phyloP scores from a whole-genome alignment of 2,113 vertebrate species.

The Macrotis lagotis region DNA sequence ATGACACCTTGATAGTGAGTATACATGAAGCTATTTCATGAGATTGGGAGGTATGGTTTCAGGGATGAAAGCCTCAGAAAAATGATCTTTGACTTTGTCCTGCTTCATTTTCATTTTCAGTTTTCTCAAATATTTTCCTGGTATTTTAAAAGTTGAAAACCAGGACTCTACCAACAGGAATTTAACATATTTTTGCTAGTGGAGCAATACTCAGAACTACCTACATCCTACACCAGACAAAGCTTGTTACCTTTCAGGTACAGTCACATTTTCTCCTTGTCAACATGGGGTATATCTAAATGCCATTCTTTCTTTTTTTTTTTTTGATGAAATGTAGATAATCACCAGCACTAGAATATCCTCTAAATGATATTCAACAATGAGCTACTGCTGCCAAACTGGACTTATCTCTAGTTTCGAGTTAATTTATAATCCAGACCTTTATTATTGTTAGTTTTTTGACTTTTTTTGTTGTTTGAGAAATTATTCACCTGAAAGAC shows the following conservation, averaged over 20 bases:
- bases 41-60: background rate
- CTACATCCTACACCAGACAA: background rate
- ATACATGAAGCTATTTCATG: background rate
- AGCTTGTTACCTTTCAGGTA: background rate
- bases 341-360: background rate
- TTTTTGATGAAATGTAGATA: background rate
- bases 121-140: background rate
- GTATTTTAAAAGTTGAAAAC: background rate
- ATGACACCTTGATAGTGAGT: background rate
- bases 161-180: background rate
- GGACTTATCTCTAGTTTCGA: conserved; percentile 6
- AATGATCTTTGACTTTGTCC: background rate
- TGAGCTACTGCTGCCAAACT: background rate
- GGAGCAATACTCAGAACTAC: background rate
- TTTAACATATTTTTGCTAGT: background rate
- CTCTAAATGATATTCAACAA: background rate
- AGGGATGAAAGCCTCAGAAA: background rate
- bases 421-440: conserved; percentile 57
- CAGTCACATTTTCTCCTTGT: background rate
- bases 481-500: conserved; percentile 7
- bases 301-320: background rate
- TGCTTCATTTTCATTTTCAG: background rate
- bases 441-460: background rate
- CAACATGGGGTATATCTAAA: background rate
- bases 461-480: background rate